Evolutionary conservation across 2,888 invertebrate genomes (phyloP), one percentile per base, ranked within the genome.

Genomic region (Galerucella nymphaeae): DNA sequence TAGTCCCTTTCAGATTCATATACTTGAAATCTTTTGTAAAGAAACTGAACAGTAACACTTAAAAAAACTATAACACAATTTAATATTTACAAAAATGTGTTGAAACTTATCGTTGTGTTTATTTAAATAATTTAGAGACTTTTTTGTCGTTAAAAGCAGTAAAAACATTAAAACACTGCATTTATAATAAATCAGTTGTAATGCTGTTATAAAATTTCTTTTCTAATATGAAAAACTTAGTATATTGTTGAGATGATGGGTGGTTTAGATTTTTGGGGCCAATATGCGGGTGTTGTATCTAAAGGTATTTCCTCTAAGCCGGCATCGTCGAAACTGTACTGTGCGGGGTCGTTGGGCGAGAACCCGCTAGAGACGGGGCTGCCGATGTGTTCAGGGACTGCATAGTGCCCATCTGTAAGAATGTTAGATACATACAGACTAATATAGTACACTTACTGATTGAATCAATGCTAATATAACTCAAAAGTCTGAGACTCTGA

Each of bases 301-400:
- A 78, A 62, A 3, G 78, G 78, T 20, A 78, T 75, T 58, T 78
- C 78, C 23, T 76, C 62, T 77, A 81, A 45, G 75, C 93, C 1
- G 96, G 96, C 92, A 95, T 94, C 41, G 96, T 95, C 5, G 95
- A 96, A 0, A 96, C 94, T 10, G 96, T 95, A 87, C 94, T 95
- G 88, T 96, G 96, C 0, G 96, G 96, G 20, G 96, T 96, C 67
- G 96, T 96, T 41, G 96, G 96, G 20, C 96, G 90, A 45, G 96
- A 96, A 59, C 96, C 96, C 70, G 95, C 95, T 73, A 96, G 89
- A 0, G 96, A 96, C 76, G 95, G 95, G 81, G 94, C 94, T 61
- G 95, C 92, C 16, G 95, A 96, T 23, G 94, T 94, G 87, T 93
- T 93, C 81, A 94, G 87, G 53, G 93, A 93, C 75, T 92, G 92